Base-by-base conservation (phyloP, 2,797 vertebrate genomes). In the Malurus splendens region DNA sequence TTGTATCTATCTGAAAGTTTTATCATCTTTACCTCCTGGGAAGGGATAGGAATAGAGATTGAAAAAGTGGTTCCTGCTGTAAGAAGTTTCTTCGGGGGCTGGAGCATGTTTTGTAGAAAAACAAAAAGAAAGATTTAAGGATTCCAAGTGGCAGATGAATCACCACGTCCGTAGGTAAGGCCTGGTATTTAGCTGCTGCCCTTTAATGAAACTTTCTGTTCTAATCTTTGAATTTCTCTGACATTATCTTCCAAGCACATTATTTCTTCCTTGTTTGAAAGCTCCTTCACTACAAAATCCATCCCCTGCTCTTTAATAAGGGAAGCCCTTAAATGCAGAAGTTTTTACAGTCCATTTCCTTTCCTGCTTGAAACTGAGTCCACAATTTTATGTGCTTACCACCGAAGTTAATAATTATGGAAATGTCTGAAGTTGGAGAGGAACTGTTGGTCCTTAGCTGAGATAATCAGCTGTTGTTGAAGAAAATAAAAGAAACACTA, bases 291-390 rank as follows among this genome's bases (percentile, higher is more conserved):
- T 71, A 19, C 33, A 80, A 78, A 80, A 74, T 41, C 80, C 24
- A 66, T 50, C 17, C 51, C 20, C 28, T 64, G 38, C 39, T 65
- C n/a, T 77, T 90, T 52, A 64, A 55, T 51, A 62, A 84, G 64
- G 71, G 64, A 74, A 66, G 19, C 12, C 56, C 25, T 61, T 76
- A 28, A 20, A 22, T 71, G 54, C 7, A 41, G 44, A 68, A 56
- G 23, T 50, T 82, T 90, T 68, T 77, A 78, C 44, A 71, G 54
- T 52, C 68, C n/a, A 11, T 90, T 95, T 91, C 67, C 62, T 92
- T 71, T 92, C 52, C 48, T 72, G 22, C 65, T 80, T 81, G 55
- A 79, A 90, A 87, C 24, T 2, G 73, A 81, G 30, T 60, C 61
- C 27, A 14, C 66, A 66, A 11, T 82, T 86, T 89, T 64, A 72